These are phyloP conservation scores for Atta texana DNA, from an alignment of 1,140 invertebrate species.

Conservation along the genomic window DNA sequence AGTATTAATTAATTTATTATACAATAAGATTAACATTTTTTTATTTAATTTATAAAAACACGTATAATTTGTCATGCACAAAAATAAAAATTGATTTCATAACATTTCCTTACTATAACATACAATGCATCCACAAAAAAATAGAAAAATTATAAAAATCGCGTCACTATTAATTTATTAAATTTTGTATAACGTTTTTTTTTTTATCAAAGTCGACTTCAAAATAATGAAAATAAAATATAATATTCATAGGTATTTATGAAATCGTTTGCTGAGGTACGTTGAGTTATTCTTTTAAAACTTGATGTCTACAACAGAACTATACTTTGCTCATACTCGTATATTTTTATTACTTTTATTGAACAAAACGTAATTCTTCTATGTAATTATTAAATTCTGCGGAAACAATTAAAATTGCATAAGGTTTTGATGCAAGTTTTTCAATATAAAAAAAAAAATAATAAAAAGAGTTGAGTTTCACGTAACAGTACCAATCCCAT, in stretches of 20 bases:
- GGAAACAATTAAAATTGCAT: background rate
- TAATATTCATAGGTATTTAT: background rate
- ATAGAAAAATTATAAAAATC: background rate
- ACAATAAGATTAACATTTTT: no score
- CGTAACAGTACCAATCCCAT: slow-evolving; percentile 58
- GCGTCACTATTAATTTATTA: background rate
- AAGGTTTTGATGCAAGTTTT: background rate
- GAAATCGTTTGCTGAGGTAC: background rate
- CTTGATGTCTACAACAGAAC: background rate
- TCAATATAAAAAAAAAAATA: background rate
- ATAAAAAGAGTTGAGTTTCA: background rate
- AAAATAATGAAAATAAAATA: background rate
- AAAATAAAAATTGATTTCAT: background rate
- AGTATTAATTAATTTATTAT: background rate
- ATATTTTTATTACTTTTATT: background rate
- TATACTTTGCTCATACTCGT: background rate
- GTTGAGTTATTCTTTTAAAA: background rate
- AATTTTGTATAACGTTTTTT: background rate
- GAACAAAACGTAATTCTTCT: background rate
- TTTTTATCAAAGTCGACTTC: background rate
- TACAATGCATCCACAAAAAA: background rate
- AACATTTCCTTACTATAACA: background rate
- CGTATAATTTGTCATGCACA: background rate
- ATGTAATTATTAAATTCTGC: no score
- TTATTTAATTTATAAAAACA: background rate